Base-by-base conservation (phyloP, 2,888 invertebrate genomes). In the Scaptomyza tumidula region DNA sequence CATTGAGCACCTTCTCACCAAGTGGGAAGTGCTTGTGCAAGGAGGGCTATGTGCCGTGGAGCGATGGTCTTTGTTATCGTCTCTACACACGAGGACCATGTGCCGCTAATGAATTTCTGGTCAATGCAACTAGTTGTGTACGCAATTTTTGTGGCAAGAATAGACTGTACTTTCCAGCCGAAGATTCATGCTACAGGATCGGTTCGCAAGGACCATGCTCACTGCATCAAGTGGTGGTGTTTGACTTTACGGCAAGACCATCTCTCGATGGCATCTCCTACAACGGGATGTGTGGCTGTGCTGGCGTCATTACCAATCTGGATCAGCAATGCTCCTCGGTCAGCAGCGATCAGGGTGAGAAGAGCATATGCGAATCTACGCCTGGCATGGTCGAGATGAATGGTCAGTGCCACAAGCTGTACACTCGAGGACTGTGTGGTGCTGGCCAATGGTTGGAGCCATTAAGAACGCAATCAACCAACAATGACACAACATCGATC, bases 41-140 rank as follows among this genome's bases (percentile, higher is more conserved):
- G 92, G 93, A 94, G 0, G 94, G 94, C 76, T 95, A 96, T 88
- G 93, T 94, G 0, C 92, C 93, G 1, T 94, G 95, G 93, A 93
- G 94, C 64, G 94, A 95, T 75, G 95, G 95, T 0, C 92, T 94
- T 0, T 97, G 97, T 90, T 97, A 97, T 91, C 93, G 97, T 14
- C 93, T 95, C 0, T 96, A 95, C 88, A 97, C 97, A 0, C 93
- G 95, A 71, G 97, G 97, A 0, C 97, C 97, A 0, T 97, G 97
- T 86, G 93, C 92, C 0, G 88, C 92, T 14, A 94, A 95, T 31
- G 93, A 95, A 86, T 96, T 96, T 93, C 93, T 96, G 19, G 91
- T 95, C 0, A 94, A 96, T 77, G 93, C 94, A 0, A 95, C 95
- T 0, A 92, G 94, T 3, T 97, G 97, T 85, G 91, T 93, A 1